Percentiles rank a stretch among this genome's conserved stretches.
phyloP scores from a whole-genome alignment of 2,113 vertebrate genomes.

The Hiodon tergisus region DNA sequence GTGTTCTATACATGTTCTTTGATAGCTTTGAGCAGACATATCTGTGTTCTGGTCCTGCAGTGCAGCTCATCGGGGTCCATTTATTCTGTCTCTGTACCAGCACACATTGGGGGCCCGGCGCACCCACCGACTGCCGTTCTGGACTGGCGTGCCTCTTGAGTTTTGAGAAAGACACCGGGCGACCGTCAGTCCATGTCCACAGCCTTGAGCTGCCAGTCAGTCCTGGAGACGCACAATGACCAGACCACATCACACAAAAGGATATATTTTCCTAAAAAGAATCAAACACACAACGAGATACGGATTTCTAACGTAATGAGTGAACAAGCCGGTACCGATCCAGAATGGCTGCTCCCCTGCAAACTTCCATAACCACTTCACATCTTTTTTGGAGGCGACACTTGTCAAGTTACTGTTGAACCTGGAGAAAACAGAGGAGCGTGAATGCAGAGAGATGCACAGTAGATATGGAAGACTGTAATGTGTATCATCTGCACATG shows the following conservation, averaged over 20 bases:
- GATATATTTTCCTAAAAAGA: conserved; percentile 27
- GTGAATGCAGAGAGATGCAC: conserved; percentile 24
- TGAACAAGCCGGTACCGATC: conserved; percentile 52
- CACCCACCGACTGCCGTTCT: background rate
- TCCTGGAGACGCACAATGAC: conserved; percentile 41
- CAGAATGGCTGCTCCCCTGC: conserved; percentile 56
- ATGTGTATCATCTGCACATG: background rate
- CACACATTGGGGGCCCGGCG: conserved; percentile 46
- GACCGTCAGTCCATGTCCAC: conserved; percentile 44
- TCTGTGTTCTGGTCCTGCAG: conserved; percentile 39
- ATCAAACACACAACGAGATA: background rate
- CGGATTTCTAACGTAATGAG: background rate
- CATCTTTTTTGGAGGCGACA: conserved; percentile 55
- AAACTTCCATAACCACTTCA: conserved; percentile 64
- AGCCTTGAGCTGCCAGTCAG: conserved; percentile 36
- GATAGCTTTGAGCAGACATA: conserved; percentile 53
- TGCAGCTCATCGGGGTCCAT: conserved; percentile 46
- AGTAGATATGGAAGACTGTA: background rate
- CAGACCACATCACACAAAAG: conserved; percentile 15
- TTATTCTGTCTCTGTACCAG: conserved; percentile 47
- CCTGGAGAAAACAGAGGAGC: conserved; percentile 43
- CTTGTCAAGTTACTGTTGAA: conserved; percentile 60
- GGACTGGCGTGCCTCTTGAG: conserved; percentile 33
- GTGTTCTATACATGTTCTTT: conserved; percentile 35
- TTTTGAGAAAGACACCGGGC: conserved; percentile 40